Evolutionary conservation across 2,888 invertebrate genomes (phyloP).

Genomic region (Dynastes tityus): DNA sequence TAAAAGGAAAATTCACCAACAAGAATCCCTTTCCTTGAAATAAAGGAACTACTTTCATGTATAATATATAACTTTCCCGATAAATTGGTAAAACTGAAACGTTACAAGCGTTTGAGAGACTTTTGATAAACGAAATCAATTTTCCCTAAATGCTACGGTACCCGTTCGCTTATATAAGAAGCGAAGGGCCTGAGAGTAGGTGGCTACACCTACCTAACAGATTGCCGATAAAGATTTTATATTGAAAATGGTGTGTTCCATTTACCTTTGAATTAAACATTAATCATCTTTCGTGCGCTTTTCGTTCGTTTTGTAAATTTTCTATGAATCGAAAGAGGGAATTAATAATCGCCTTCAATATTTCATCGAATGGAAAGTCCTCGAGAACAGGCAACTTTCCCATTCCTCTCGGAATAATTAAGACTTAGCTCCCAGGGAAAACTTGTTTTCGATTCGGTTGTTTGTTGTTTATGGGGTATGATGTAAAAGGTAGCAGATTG

Average conservation of each 20-base stretch:
- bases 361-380: constrained; percentile 1
- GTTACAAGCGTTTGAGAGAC: constrained; percentile 12
- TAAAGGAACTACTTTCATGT: too few relatives aligned
- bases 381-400: not conserved
- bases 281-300: constrained; percentile 36
- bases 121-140: constrained; percentile 41
- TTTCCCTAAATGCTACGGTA: constrained; percentile 13
- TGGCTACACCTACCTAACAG: constrained; percentile 1
- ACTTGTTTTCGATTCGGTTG: not conserved
- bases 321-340: constrained; percentile 28
- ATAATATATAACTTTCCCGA: constrained; percentile 8
- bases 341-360: constrained; percentile 31
- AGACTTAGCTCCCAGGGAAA: constrained; percentile 16
- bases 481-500: constrained; percentile 7
- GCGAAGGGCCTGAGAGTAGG: not conserved
- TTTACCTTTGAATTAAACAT: constrained; percentile 44
- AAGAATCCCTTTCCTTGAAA: too few relatives aligned
- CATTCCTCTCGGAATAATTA: constrained; percentile 29
- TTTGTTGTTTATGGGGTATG: constrained; percentile 8
- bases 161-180: not conserved
- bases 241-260: constrained; percentile 35
- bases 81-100: constrained; percentile 25
- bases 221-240: constrained; percentile 46
- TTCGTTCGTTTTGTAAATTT: constrained; percentile 29
- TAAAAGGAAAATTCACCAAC: too few relatives aligned